phyloP scores from a whole-genome alignment of 2,888 invertebrate genomes.

The Drosophila tanythrix region DNA sequence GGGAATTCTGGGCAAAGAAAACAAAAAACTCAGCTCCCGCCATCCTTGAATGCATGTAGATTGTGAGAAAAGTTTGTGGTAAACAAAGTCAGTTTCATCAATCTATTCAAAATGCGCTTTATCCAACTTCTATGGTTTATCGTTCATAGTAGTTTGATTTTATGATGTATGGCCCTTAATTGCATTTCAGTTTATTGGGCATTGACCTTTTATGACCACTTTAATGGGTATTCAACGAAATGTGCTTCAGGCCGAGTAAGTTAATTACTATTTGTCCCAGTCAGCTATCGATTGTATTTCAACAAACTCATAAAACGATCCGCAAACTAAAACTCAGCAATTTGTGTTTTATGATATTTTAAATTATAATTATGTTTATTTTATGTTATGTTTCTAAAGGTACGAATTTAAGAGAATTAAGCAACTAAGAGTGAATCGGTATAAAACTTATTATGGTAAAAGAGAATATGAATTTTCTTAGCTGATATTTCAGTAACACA shows the following conservation, averaged over 20 bases:
- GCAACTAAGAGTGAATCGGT: background rate
- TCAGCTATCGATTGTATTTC: background rate
- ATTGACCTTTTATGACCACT: constrained; percentile 3
- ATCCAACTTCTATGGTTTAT: constrained; percentile 18
- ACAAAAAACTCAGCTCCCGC: background rate
- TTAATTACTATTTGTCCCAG: background rate
- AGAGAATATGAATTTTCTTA: background rate
- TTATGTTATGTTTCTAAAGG: background rate
- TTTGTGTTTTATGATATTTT: background rate
- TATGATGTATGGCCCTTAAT: constrained; percentile 55
- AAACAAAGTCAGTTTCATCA: constrained; percentile 31
- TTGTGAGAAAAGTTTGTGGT: constrained; percentile 31
- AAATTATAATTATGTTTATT: background rate
- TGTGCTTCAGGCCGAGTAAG: background rate
- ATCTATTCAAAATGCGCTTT: constrained; percentile 16
- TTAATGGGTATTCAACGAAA: constrained; percentile 7
- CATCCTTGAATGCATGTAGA: constrained; percentile 8
- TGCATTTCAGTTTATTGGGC: constrained; percentile 20
- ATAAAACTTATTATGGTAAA: background rate
- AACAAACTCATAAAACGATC: background rate
- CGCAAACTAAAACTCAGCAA: background rate
- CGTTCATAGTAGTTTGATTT: constrained; percentile 48
- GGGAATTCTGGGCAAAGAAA: constrained; percentile 20
- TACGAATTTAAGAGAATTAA: background rate
- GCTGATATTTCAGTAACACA: constrained; percentile 1